Evolutionary conservation across 2,888 invertebrate species (phyloP).

Genomic region (Agrochola lychnidis): DNA sequence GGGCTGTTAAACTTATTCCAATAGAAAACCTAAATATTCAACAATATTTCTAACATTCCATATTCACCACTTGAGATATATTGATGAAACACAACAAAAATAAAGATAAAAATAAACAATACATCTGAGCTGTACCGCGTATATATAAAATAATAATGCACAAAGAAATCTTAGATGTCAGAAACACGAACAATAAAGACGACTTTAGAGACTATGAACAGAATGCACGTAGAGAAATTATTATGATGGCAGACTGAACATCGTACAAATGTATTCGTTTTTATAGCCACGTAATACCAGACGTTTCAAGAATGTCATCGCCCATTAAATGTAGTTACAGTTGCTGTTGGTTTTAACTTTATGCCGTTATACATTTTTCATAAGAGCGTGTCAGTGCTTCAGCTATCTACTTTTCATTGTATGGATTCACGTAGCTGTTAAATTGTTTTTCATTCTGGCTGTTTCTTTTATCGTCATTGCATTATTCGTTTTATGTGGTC

Average conservation of each 20-base stretch:
- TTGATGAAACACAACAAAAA: not conserved
- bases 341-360: conserved; percentile 52
- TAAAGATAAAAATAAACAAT: conserved; percentile 6
- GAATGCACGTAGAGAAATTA: conserved; percentile 66
- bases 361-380: conserved; percentile 45
- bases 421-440: conserved; percentile 2
- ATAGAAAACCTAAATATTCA: not conserved
- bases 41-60: not conserved
- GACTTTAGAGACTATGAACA: conserved; percentile 60
- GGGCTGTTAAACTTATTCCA: not conserved
- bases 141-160: conserved; percentile 17
- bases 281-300: conserved; percentile 69
- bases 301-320: conserved; percentile 65
- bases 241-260: conserved; percentile 64
- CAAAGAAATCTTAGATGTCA: conserved; percentile 32
- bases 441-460: not conserved
- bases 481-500: too few species aligned
- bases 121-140: not conserved
- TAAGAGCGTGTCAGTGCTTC: conserved; percentile 38
- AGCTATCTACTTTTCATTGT: conserved; percentile 28
- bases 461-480: not conserved
- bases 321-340: conserved; percentile 64
- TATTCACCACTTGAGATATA: not conserved
- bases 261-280: conserved; percentile 66
- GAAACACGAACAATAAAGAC: conserved; percentile 47